phyloP scores from a whole-genome alignment of 2,113 vertebrate species.

The Rousettus leschenaultii region DNA sequence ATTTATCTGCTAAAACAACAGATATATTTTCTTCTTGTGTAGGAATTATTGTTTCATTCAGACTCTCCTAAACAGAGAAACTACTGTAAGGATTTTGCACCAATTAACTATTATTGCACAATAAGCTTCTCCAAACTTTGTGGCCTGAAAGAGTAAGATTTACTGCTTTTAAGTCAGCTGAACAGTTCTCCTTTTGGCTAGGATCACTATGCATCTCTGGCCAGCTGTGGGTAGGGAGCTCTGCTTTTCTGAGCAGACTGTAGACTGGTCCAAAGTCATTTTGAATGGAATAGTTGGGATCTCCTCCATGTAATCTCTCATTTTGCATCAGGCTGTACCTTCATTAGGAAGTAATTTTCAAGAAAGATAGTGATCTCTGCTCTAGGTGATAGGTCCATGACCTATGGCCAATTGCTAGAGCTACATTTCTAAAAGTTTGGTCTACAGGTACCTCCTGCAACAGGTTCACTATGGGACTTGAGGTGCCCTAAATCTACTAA shows the following conservation, averaged over 20 bases:
- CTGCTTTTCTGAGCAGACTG: neutral
- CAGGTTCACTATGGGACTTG: neutral
- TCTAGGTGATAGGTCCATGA: neutral
- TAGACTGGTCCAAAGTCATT: neutral
- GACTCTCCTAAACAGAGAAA: neutral
- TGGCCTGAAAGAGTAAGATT: neutral
- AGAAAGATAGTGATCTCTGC: neutral
- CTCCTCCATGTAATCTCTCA: neutral
- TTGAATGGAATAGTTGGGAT: neutral
- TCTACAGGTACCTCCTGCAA: neutral
- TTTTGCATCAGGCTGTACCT: neutral
- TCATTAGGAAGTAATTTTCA: conserved; percentile 1
- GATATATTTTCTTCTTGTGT: neutral
- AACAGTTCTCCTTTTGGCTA: neutral
- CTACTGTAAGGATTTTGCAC: neutral
- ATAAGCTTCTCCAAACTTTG: neutral
- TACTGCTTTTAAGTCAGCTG: neutral
- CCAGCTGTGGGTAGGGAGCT: neutral
- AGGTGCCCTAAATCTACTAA: neutral
- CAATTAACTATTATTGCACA: neutral
- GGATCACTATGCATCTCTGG: neutral
- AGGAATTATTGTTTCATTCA: conserved; percentile 7
- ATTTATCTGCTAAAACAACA: conserved; percentile 20
- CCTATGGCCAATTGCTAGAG: neutral
- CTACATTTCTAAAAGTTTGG: neutral